These are phyloP conservation scores for Prolemur simus DNA, from an alignment of 2,113 vertebrate species.

Conservation along the genomic window DNA sequence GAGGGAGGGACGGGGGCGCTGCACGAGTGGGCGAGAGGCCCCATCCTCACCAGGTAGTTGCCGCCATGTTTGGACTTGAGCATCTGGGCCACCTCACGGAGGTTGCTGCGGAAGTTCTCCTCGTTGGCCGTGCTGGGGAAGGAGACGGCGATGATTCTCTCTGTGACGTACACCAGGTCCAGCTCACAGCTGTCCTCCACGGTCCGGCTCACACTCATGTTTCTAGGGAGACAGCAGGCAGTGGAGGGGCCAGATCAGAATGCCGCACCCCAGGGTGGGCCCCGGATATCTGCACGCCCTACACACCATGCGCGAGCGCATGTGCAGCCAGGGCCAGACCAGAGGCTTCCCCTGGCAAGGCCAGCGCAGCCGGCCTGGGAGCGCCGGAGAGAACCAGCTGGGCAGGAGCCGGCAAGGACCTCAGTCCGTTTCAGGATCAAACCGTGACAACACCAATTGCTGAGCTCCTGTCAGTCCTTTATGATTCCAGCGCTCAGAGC, in stretches of 20 bases:
- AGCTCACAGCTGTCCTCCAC: constrained; percentile 96
- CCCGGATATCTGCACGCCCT: rapidly evolving
- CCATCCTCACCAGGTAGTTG: constrained; percentile 91
- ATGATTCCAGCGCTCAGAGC: neutral
- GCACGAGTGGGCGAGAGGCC: rapidly evolving
- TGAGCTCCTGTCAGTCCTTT: neutral
- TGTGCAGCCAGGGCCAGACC: neutral
- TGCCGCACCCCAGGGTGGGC: neutral
- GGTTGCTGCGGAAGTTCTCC: constrained; percentile 92
- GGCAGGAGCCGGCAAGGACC: neutral
- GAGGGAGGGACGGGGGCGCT: neutral
- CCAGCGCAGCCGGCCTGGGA: neutral
- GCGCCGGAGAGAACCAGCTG: rapidly evolving
- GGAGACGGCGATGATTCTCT: constrained; percentile 94
- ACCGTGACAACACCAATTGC: neutral
- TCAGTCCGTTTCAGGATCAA: neutral
- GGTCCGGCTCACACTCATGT: constrained; percentile 87
- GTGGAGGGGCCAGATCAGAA: neutral
- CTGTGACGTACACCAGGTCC: constrained; percentile 94
- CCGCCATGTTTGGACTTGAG: constrained; percentile 96
- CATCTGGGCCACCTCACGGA: constrained; percentile 97
- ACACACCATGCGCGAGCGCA: rapidly evolving
- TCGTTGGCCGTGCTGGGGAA: constrained; percentile 92
- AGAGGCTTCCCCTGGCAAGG: neutral
- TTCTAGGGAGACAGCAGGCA: constrained; percentile 79